phyloP scores from a whole-genome alignment of 1,140 invertebrate species.

The Cyphomyrmex costatus region DNA sequence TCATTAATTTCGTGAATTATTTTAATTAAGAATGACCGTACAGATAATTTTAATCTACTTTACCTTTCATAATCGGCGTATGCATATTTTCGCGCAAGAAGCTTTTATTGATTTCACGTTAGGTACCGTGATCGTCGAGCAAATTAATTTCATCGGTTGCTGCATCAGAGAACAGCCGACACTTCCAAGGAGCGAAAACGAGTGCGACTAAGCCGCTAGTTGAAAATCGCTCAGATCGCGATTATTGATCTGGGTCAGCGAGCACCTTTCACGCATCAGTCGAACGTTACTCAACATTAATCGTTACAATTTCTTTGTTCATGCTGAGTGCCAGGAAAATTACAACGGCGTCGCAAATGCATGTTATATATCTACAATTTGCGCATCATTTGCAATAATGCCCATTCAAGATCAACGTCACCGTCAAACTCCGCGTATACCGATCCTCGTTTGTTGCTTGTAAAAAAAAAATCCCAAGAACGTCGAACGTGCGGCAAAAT shows the following conservation, averaged over 20 bases:
- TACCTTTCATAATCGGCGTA: not conserved
- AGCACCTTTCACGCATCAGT: slow-evolving; percentile 69
- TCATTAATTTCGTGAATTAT: slow-evolving; percentile 30
- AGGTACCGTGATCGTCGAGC: not conserved
- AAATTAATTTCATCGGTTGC: slow-evolving; percentile 50
- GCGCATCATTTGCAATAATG: not conserved
- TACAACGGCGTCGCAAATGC: not conserved
- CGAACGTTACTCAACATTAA: slow-evolving; percentile 68
- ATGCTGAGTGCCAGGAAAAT: slow-evolving; percentile 46
- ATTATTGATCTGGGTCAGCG: slow-evolving; percentile 69
- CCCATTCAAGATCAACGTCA: not conserved
- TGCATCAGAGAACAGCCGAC: slow-evolving; percentile 5
- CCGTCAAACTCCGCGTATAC: not conserved
- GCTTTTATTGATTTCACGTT: not conserved
- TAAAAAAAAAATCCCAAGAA: not conserved
- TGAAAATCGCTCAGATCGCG: slow-evolving; percentile 60
- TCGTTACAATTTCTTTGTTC: slow-evolving; percentile 73
- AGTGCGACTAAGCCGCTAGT: slow-evolving; percentile 41
- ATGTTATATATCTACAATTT: not conserved
- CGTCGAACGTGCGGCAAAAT: not conserved
- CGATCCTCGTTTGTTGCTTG: not conserved
- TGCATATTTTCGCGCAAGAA: not conserved
- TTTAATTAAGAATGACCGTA: slow-evolving; percentile 6
- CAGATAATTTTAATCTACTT: not conserved
- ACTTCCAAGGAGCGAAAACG: slow-evolving; percentile 12